These are phyloP conservation scores for Anolis carolinensis DNA, from an alignment of 2,113 vertebrate species.

Conservation along the genomic window DNA sequence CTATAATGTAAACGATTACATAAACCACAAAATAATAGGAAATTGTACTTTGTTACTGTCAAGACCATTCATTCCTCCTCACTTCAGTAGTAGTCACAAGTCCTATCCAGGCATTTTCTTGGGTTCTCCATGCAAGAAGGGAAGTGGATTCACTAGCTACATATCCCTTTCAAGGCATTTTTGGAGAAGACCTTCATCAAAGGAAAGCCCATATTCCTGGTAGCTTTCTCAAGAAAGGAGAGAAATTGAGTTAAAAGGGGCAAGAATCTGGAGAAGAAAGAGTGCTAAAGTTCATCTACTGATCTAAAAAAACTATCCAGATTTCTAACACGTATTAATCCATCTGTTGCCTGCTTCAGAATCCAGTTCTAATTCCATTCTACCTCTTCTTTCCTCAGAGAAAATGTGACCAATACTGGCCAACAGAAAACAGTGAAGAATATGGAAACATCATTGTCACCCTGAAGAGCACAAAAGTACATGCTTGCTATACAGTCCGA, in stretches of 20 bases:
- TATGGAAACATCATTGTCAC: conserved; percentile 96
- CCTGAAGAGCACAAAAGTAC: conserved; percentile 92
- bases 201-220: not conserved
- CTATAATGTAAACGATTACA: conserved; percentile 2
- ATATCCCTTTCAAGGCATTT: not conserved
- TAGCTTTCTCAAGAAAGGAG: not conserved
- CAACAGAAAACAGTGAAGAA: conserved; percentile 93
- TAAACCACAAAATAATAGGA: not conserved
- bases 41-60: not conserved
- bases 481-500: conserved; percentile 94
- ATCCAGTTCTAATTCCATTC: not conserved
- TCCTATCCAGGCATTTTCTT: not conserved
- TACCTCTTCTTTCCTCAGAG: conserved; percentile 78
- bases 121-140: not conserved
- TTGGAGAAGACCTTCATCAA: not conserved
- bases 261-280: not conserved
- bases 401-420: conserved; percentile 99
- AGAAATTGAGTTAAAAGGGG: not conserved
- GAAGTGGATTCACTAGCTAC: not conserved
- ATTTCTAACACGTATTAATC: not conserved
- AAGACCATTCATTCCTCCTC: not conserved
- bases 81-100: not conserved
- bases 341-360: not conserved
- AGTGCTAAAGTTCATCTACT: not conserved
- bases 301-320: not conserved